Percentiles rank a stretch among this genome's conserved stretches.
Conservation (phyloP, 2,113 vertebrate species). For the Notothenia coriiceps region DNA sequence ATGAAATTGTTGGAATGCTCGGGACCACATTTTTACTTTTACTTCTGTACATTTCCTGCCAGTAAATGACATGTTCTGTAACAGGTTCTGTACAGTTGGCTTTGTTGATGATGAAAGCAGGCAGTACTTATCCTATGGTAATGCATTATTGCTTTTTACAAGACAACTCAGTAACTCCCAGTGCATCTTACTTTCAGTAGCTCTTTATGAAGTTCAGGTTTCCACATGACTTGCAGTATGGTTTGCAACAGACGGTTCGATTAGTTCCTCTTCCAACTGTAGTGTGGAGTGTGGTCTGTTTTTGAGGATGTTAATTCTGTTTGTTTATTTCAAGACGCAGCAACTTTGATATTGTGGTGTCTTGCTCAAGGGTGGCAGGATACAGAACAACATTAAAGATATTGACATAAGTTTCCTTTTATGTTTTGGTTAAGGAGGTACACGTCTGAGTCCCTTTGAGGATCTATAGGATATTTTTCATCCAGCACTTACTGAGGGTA, state of each 20-base stretch:
- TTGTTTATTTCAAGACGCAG: background rate
- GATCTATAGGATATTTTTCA: too few relatives aligned
- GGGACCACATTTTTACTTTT: background rate
- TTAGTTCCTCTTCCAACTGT: constrained; percentile 22
- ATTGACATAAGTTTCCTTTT: background rate
- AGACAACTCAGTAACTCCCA: background rate
- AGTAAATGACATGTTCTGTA: constrained; percentile 11
- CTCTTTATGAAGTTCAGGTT: background rate
- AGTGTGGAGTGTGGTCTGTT: background rate
- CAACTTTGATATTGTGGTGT: background rate
- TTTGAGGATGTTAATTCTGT: background rate
- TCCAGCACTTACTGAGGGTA: background rate
- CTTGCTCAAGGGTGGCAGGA: background rate
- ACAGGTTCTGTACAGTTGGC: background rate
- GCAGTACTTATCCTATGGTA: background rate
- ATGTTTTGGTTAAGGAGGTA: background rate
- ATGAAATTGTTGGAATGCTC: background rate
- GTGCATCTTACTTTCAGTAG: background rate
- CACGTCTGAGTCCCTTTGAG: too few relatives aligned
- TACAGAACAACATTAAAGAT: background rate
- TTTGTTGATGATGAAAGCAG: background rate
- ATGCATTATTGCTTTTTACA: background rate
- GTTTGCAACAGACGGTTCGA: background rate
- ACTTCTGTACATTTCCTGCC: constrained; percentile 1
- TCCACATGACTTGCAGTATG: background rate